A percentile compares a stretch with the other conserved stretches of the same genome.
These are phyloP conservation scores for Oscheius sp. DNA, from an alignment of 2,888 invertebrate species.

Conservation along the genomic window DNA sequence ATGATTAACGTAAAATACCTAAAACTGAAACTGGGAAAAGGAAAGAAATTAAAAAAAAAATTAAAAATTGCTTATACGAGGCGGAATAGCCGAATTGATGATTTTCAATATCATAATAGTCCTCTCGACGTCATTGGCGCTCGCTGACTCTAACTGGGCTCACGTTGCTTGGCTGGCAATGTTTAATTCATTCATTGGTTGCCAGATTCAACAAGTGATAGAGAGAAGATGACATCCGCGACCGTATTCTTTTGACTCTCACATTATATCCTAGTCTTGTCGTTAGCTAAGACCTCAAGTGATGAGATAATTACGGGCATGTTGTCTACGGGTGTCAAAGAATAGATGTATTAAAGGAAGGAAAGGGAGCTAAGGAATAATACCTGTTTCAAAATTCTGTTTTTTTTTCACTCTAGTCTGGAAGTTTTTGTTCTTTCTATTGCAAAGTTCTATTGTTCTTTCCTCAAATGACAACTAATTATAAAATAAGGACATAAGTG, in stretches of 20 bases:
- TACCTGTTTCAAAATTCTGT: too few species aligned
- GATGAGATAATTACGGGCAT: slow-evolving; percentile 18
- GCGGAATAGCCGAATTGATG: neutral
- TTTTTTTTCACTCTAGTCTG: too few species aligned
- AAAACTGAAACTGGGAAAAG: too few species aligned
- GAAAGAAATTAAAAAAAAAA: neutral
- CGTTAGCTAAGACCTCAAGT: neutral
- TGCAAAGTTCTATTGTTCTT: too few species aligned
- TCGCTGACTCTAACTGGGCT: slow-evolving; percentile 1
- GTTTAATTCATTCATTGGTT: slow-evolving; percentile 20
- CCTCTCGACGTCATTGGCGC: neutral
- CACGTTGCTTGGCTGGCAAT: slow-evolving; percentile 19
- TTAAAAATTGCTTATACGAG: neutral
- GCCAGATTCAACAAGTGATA: slow-evolving; percentile 15
- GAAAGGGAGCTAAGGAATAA: neutral
- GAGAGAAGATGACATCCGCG: too few species aligned
- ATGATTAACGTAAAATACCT: too few species aligned
- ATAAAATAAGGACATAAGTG: too few species aligned
- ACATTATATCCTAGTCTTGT: too few species aligned
- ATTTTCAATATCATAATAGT: slow-evolving; percentile 6
- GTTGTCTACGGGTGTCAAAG: slow-evolving; percentile 7
- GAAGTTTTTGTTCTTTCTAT: too few species aligned
- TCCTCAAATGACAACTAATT: too few species aligned
- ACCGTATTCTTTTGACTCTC: too few species aligned
- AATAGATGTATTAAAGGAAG: neutral